These are phyloP conservation scores for Eledone cirrhosa DNA, from an alignment of 2,888 invertebrate species.

Conservation along the genomic window DNA sequence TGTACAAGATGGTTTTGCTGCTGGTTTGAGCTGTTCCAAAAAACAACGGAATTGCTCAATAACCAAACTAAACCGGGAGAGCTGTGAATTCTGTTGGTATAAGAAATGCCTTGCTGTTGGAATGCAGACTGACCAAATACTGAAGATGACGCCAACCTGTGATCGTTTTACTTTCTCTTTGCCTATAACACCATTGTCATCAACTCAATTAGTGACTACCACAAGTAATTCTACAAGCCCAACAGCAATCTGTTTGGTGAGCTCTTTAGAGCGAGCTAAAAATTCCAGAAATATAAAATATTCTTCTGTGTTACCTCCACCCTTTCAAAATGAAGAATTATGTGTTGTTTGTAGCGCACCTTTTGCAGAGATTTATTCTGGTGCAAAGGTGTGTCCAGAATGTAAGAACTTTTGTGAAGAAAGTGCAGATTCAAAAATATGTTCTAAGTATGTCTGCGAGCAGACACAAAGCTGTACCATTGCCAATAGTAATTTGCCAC, in stretches of 20 bases:
- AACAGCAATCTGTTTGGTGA: too few relatives aligned
- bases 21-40: not conserved
- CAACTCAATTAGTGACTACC: too few relatives aligned
- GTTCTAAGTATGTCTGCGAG: not conserved
- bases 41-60: conserved; percentile 47
- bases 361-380: not conserved
- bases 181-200: too few relatives aligned
- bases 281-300: too few relatives aligned
- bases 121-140: conserved; percentile 42
- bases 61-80: conserved; percentile 62
- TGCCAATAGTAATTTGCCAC: not conserved
- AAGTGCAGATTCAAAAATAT: not conserved
- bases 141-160: too few relatives aligned
- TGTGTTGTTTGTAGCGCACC: not conserved
- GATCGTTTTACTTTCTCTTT: too few relatives aligned
- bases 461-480: not conserved
- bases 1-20: not conserved
- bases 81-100: conserved; percentile 63
- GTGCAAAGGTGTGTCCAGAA: not conserved
- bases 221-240: too few relatives aligned
- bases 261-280: too few relatives aligned
- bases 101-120: conserved; percentile 61
- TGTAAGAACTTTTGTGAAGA: not conserved
- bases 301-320: too few relatives aligned
- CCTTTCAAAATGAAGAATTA: not conserved